These are phyloP conservation scores for Gastrophysa polygoni DNA, from an alignment of 2,888 invertebrate genomes.

Conservation along the genomic window DNA sequence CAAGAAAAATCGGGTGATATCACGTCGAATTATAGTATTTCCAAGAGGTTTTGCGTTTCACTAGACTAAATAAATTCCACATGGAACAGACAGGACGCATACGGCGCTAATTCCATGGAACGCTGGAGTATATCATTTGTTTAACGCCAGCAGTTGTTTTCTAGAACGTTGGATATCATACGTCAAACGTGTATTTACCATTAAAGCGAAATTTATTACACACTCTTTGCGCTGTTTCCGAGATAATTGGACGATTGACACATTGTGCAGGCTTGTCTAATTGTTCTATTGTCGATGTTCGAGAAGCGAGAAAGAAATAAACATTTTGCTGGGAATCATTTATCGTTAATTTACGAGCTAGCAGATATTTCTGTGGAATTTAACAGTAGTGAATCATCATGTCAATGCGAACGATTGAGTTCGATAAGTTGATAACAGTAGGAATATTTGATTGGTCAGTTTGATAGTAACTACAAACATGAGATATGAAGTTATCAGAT, in stretches of 20 bases:
- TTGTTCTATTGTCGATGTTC: neutral
- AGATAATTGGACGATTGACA: conserved; percentile 14
- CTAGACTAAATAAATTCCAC: conserved; percentile 7
- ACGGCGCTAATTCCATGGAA: conserved; percentile 25
- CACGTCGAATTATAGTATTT: neutral
- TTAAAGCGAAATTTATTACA: conserved; percentile 25
- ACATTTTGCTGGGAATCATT: too few species aligned
- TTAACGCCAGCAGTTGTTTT: conserved; percentile 28
- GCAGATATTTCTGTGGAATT: too few species aligned
- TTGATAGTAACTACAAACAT: too few species aligned
- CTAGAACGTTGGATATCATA: conserved; percentile 27
- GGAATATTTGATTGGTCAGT: too few species aligned
- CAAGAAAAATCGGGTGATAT: too few species aligned
- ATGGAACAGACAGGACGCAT: conserved; percentile 22
- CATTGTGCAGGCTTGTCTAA: neutral
- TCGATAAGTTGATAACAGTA: too few species aligned
- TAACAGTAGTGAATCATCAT: too few species aligned
- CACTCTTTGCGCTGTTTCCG: neutral
- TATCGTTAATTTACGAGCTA: too few species aligned
- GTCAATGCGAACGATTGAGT: too few species aligned
- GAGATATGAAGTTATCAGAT: too few species aligned
- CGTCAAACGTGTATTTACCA: conserved; percentile 26
- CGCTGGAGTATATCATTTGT: conserved; percentile 30
- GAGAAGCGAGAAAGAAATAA: neutral
- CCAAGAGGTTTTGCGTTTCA: neutral